These are phyloP conservation scores for Hippoglossus hippoglossus DNA, from an alignment of 2,797 vertebrate genomes.

Conservation along the genomic window DNA sequence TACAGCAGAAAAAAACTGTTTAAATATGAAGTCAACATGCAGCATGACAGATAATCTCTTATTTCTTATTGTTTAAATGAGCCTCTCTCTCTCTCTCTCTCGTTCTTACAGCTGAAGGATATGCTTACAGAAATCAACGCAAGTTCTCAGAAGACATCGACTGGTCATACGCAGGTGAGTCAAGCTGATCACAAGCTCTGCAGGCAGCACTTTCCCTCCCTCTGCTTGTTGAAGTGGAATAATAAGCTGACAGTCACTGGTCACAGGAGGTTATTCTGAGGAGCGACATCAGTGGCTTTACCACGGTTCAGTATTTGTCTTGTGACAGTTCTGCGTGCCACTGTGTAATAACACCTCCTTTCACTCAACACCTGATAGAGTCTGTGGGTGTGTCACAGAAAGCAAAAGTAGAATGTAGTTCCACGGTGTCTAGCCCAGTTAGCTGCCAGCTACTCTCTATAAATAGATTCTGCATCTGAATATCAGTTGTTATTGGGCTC, in stretches of 20 bases:
- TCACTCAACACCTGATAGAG: background rate
- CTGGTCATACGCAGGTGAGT: constrained; percentile 96
- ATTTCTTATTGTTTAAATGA: background rate
- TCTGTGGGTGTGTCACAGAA: background rate
- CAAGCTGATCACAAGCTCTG: background rate
- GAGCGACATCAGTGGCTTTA: background rate
- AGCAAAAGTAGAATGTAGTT: background rate
- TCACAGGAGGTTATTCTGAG: background rate
- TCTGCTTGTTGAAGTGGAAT: background rate
- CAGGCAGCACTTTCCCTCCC: background rate
- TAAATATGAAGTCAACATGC: too few species aligned
- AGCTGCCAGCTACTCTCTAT: background rate
- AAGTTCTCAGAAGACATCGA: constrained; percentile 95
- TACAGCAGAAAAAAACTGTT: too few species aligned
- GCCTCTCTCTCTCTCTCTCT: background rate
- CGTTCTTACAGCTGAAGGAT: constrained; percentile 85
- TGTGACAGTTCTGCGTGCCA: background rate
- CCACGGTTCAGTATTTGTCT: background rate
- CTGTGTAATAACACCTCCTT: background rate
- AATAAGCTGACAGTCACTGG: background rate
- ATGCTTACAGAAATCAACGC: constrained; percentile 90
- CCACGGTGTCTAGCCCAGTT: fast-evolving
- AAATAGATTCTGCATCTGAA: too few species aligned
- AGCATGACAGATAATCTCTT: background rate
- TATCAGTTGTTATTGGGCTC: too few species aligned